Evolutionary conservation across 2,888 invertebrate genomes (phyloP).

Genomic region (Cephus pygmeus): DNA sequence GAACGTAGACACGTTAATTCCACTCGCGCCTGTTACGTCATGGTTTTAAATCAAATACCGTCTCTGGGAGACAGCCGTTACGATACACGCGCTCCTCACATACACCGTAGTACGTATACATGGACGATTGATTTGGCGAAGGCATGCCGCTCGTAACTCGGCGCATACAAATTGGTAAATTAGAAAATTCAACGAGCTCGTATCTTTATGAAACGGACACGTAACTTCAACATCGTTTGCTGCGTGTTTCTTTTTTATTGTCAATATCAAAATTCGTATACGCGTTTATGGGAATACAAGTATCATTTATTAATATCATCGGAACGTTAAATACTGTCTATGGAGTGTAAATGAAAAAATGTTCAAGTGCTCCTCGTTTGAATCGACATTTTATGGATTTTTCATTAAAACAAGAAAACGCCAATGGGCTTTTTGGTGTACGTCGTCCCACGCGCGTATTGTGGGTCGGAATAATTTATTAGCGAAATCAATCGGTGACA

Average conservation of each 20-base stretch:
- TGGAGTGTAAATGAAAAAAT: not conserved
- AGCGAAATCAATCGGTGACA: slow-evolving; percentile 29
- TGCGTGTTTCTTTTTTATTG: not conserved
- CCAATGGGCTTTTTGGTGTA: not conserved
- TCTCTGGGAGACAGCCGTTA: not conserved
- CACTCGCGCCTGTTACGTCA: slow-evolving; percentile 9
- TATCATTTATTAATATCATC: not conserved
- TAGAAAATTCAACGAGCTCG: slow-evolving; percentile 6
- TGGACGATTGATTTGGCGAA: slow-evolving; percentile 3
- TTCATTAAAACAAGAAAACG: not conserved
- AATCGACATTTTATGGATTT: not conserved
- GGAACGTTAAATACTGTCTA: not conserved
- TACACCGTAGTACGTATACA: not conserved
- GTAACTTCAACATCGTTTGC: not conserved
- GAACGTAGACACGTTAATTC: slow-evolving; percentile 16
- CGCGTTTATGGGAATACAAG: not conserved
- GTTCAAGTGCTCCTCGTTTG: not conserved
- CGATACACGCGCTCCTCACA: not conserved
- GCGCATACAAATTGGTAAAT: slow-evolving; percentile 7
- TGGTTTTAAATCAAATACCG: not conserved
- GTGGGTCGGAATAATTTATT: slow-evolving; percentile 26
- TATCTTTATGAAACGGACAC: not conserved
- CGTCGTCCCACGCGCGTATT: slow-evolving; percentile 7
- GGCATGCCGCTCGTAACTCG: slow-evolving; percentile 6
- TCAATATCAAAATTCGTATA: not conserved